phyloP scores from a whole-genome alignment of 2,113 vertebrate species.

The Hemiprocne comata region DNA sequence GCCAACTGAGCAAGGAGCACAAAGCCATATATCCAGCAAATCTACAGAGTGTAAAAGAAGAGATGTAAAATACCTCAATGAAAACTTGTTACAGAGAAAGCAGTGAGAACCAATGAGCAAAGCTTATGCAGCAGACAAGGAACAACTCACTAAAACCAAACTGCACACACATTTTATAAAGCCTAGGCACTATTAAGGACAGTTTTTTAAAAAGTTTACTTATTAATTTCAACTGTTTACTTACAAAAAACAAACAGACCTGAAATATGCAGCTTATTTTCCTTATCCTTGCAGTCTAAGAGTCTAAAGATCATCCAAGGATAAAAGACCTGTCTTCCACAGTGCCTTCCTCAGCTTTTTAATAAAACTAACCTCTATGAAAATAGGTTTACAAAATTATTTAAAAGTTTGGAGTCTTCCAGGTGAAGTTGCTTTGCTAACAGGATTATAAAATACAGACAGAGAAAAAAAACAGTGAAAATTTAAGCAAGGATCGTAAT shows the following conservation, averaged over 20 bases:
- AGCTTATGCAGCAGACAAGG: background rate
- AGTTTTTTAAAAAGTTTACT: background rate
- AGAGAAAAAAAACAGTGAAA: background rate
- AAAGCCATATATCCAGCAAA: background rate
- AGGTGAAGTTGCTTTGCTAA: background rate
- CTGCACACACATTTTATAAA: background rate
- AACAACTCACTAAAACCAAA: background rate
- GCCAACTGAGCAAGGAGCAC: background rate
- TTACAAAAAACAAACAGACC: background rate
- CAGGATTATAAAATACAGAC: background rate
- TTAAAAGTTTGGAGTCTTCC: background rate
- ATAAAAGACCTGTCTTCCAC: background rate
- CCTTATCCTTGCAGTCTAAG: background rate
- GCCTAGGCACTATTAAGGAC: background rate
- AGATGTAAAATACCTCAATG: too few relatives aligned
- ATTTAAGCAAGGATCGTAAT: background rate
- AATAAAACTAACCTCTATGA: background rate
- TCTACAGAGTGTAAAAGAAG: background rate
- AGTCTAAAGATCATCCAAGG: conserved; percentile 6
- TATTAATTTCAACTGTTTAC: conserved; percentile 38
- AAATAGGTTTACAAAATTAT: background rate
- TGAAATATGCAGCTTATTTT: background rate
- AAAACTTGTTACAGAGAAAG: background rate
- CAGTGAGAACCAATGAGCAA: background rate
- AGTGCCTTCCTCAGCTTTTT: background rate